phyloP scores from a whole-genome alignment of 2,797 vertebrate species.

The Danio jaintianensis region DNA sequence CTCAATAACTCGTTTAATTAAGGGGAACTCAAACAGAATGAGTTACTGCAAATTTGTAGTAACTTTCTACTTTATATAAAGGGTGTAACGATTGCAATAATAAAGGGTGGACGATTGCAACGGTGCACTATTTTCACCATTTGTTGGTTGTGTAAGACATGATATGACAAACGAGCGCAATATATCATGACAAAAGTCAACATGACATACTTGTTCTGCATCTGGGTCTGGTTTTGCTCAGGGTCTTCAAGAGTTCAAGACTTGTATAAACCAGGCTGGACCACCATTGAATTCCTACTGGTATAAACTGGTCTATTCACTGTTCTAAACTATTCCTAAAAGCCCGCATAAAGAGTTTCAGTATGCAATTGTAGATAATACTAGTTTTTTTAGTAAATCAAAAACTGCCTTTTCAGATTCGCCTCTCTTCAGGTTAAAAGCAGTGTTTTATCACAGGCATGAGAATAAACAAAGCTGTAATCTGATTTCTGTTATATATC shows the following conservation, averaged over 20 bases:
- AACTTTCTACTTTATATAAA: not conserved
- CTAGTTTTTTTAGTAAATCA: not conserved
- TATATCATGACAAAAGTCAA: not conserved
- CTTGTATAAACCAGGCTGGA: not conserved
- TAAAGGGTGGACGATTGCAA: not conserved
- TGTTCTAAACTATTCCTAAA: not conserved
- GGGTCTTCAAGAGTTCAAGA: not conserved
- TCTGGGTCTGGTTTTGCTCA: not conserved
- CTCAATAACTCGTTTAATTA: too few species aligned
- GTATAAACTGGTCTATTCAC: not conserved
- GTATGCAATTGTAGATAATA: constrained; percentile 6
- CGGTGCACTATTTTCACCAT: not conserved
- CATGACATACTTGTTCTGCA: not conserved
- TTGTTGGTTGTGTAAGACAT: not conserved
- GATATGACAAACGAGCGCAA: not conserved
- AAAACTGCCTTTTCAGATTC: not conserved
- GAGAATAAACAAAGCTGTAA: not conserved
- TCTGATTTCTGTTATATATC: constrained; percentile 30
- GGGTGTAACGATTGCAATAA: not conserved
- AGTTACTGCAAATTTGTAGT: not conserved
- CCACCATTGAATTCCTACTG: not conserved
- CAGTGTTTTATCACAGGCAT: not conserved
- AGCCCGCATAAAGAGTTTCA: not conserved
- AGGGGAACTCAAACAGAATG: too few species aligned
- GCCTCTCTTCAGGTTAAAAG: not conserved